Conservation (phyloP, 2,113 vertebrate species). For the Proteles cristata region DNA sequence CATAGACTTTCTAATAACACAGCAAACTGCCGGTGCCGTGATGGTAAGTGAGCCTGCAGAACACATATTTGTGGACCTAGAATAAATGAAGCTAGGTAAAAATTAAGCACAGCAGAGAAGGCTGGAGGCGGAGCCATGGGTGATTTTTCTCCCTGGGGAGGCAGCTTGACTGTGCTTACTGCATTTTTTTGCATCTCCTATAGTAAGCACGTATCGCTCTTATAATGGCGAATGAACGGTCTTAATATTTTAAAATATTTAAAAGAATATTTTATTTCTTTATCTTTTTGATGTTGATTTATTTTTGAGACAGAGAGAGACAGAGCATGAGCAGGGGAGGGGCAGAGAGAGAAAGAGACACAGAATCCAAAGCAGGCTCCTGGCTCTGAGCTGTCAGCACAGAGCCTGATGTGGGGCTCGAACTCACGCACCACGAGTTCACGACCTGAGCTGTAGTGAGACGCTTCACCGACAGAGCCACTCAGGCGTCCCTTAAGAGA, state of each 20-base stretch:
- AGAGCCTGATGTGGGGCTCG: too few species aligned
- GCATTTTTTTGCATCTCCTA: not conserved
- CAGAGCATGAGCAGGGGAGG: too few species aligned
- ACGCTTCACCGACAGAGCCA: too few species aligned
- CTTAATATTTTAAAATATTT: not conserved
- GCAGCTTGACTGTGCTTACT: not conserved
- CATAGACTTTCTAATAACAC: not conserved
- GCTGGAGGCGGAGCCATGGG: not conserved
- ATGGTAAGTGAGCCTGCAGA: not conserved
- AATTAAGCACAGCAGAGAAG: not conserved
- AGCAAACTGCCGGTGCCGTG: not conserved
- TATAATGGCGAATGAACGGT: not conserved
- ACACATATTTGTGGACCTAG: too few species aligned
- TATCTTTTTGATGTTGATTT: too few species aligned
- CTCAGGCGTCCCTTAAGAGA: not conserved
- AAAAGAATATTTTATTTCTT: not conserved
- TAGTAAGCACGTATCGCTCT: not conserved
- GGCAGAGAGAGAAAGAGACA: too few species aligned
- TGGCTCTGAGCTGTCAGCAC: too few species aligned
- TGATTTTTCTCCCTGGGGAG: not conserved
- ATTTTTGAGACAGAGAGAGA: too few species aligned
- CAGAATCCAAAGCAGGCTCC: too few species aligned
- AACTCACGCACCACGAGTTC: too few species aligned
- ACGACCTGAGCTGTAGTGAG: too few species aligned
- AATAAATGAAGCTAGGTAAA: not conserved